Conservation (phyloP, 2,888 invertebrate species). For the Cylindroiulus punctatus region DNA sequence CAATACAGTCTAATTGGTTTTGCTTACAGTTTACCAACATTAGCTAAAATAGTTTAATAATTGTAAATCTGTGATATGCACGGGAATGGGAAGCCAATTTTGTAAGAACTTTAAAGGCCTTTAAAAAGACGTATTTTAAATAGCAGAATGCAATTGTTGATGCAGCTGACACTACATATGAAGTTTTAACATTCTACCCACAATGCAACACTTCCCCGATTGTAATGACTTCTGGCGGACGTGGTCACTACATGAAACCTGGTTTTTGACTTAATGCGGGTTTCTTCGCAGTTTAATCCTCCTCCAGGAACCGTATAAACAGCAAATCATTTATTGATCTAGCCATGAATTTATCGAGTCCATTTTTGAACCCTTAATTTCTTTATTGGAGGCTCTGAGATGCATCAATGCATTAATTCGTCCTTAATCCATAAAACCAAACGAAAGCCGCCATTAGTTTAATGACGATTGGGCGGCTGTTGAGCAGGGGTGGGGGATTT, state of each 20-base stretch:
- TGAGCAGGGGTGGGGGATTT: neutral
- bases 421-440: conserved; percentile 47
- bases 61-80: neutral
- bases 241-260: neutral
- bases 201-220: neutral
- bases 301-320: conserved; percentile 3
- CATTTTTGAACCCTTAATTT: conserved; percentile 45
- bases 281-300: neutral
- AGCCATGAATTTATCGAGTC: neutral
- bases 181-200: too few species aligned
- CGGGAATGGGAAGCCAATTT: neutral
- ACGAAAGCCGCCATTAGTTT: conserved; percentile 47
- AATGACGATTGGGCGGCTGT: neutral
- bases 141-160: too few species aligned
- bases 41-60: neutral
- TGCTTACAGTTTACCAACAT: neutral
- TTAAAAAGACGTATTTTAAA: too few species aligned
- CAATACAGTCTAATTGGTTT: conserved; percentile 6
- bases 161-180: too few species aligned
- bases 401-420: conserved; percentile 47
- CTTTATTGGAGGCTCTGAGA: conserved; percentile 22
- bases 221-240: neutral
- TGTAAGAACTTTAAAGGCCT: too few species aligned
- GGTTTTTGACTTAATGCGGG: neutral
- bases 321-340: conserved; percentile 39